These are phyloP conservation scores for Typhlichthys subterraneus DNA, from an alignment of 2,797 vertebrate species.

Conservation along the genomic window DNA sequence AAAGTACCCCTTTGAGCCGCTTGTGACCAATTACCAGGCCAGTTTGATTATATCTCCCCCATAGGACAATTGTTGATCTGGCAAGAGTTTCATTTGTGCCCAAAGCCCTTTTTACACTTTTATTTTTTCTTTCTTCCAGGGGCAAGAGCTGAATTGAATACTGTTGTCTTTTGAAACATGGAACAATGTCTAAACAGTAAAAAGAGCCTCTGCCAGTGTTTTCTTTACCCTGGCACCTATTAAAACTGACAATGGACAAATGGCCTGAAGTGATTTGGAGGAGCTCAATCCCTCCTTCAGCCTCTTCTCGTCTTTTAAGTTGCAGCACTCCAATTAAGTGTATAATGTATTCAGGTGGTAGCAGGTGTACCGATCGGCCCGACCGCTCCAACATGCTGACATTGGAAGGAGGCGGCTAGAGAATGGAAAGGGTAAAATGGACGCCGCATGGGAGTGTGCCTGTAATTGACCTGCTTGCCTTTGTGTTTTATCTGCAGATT, in stretches of 20 bases:
- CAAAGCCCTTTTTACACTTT: constrained; percentile 77
- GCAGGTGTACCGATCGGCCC: constrained; percentile 98
- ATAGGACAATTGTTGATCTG: constrained; percentile 96
- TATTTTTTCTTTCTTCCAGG: constrained; percentile 84
- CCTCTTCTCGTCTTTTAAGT: constrained; percentile 87
- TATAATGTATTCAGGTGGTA: constrained; percentile 99
- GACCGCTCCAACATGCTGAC: constrained; percentile 92
- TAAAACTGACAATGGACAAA: constrained; percentile 98
- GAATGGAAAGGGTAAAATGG: constrained; percentile 89
- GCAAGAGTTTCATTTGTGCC: constrained; percentile 90
- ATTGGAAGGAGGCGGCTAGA: constrained; percentile 61
- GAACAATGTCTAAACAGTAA: constrained; percentile 99
- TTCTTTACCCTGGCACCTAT: constrained; percentile 99
- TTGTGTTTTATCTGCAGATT: constrained; percentile 99
- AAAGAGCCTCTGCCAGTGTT: constrained; percentile 99
- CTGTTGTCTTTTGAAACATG: constrained; percentile 98
- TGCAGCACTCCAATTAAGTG: constrained; percentile 99
- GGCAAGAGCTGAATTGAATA: constrained; percentile 98
- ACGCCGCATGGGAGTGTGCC: constrained; percentile 95
- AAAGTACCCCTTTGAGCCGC: constrained; percentile 80
- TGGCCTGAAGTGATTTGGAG: constrained; percentile 99
- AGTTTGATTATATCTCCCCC: constrained; percentile 97
- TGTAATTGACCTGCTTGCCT: constrained; percentile 99
- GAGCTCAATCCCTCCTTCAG: constrained; percentile 89
- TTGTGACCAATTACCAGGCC: constrained; percentile 92